Evolutionary conservation across 1,140 invertebrate genomes (phyloP), one percentile per base, ranked within the genome.

Genomic region (Drosophila orena): DNA sequence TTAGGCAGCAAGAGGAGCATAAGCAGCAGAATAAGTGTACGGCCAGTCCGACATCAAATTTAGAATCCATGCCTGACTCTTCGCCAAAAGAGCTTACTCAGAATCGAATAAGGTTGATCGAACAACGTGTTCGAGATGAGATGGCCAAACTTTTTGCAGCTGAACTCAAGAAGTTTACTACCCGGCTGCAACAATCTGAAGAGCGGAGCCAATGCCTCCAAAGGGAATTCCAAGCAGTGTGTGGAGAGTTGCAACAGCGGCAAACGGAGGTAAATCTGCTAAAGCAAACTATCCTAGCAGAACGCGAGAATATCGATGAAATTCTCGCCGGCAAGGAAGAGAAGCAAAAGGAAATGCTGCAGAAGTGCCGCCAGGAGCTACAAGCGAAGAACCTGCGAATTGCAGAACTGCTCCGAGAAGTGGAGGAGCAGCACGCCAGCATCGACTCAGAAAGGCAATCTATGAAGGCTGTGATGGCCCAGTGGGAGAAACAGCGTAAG

Each of bases 61-160:
- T 27, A 6, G 40, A 46, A 6, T 27, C 53, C 0, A 43, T 74
- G 10, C 30, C 68, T 7, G 12, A 4, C 4, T 20, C 12, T 1
- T 50, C 79, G 0, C 58, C 58, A 8, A 60, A 62, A 34, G 64
- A 90, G n/a, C 58, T 81, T 1, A 77, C 53, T n/a, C 61, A 56
- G 61, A 62, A 60, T 22, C 73, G 81, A 3, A 75, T 83, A 11
- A 86, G 77, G 52, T 55, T 66, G 6, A 90, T 90, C 10, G 91
- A 92, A 44, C 66, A 90, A 47, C 93, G 93, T 55, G 94, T 94
- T 73, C 84, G 94, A 6, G 93, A 94, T 47, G 94, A 94, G 73
- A 93, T 94, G 89, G 93, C 94, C 0, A 93, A 94, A 74, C 93
- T 94, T 20, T 94, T 94, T 83, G 94, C 94, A 0, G 47, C 92